These are phyloP conservation scores for Hoplostethus atlanticus DNA, from an alignment of 2,797 vertebrate species.

Conservation along the genomic window DNA sequence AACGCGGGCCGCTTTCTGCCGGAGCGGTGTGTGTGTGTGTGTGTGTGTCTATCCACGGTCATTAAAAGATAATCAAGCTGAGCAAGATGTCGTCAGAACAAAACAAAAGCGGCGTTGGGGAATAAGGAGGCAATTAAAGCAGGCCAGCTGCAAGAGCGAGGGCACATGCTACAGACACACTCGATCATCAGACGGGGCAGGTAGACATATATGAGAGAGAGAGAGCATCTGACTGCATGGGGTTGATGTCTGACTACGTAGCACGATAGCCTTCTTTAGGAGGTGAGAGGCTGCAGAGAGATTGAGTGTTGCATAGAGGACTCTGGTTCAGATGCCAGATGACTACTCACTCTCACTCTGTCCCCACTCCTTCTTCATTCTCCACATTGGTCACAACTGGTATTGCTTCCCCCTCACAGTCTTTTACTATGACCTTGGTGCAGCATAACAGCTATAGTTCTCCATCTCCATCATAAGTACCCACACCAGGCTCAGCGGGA, in stretches of 20 bases:
- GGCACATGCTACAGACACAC: constrained; percentile 32
- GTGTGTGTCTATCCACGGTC: constrained; percentile 42
- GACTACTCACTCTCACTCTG: background rate
- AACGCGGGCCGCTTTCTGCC: constrained; percentile 46
- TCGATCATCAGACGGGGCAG: constrained; percentile 41
- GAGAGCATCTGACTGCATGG: background rate
- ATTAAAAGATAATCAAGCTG: constrained; percentile 71
- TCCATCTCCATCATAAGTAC: constrained; percentile 1
- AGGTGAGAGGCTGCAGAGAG: background rate
- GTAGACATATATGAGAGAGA: constrained; percentile 10
- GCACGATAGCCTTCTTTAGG: constrained; percentile 40
- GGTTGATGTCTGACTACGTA: constrained; percentile 27
- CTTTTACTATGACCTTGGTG: constrained; percentile 48
- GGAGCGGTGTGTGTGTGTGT: constrained; percentile 3
- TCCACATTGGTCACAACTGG: constrained; percentile 10
- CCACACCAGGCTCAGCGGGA: constrained; percentile 4
- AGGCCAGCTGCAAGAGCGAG: constrained; percentile 50
- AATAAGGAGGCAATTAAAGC: constrained; percentile 60
- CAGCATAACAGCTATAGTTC: constrained; percentile 20
- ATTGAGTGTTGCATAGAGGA: background rate
- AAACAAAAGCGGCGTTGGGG: constrained; percentile 49
- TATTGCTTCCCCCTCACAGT: background rate
- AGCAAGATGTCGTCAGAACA: constrained; percentile 54
- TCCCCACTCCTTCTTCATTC: background rate
- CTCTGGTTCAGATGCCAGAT: background rate